Conservation (phyloP, 2,113 vertebrate genomes). For the Equus quagga region DNA sequence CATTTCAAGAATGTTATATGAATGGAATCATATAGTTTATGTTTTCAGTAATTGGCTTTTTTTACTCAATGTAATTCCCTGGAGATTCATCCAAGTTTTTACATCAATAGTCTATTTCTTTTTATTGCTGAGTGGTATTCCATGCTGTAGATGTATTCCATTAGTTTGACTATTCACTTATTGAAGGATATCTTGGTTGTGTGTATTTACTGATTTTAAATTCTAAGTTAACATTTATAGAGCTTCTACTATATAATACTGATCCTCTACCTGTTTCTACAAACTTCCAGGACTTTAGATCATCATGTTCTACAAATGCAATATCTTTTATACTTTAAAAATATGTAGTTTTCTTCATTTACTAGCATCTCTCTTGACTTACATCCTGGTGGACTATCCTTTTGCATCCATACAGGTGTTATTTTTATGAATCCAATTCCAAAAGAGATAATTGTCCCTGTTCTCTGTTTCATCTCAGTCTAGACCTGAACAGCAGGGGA, state of each 20-base stretch:
- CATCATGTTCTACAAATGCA: background rate
- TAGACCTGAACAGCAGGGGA: background rate
- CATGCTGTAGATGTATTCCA: background rate
- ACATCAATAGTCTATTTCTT: background rate
- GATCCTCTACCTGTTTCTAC: background rate
- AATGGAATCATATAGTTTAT: background rate
- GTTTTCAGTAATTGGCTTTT: background rate
- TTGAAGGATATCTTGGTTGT: background rate
- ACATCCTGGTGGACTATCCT: background rate
- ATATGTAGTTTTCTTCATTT: background rate
- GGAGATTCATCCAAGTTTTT: background rate
- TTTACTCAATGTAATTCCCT: background rate
- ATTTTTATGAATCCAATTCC: background rate
- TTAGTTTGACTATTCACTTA: background rate
- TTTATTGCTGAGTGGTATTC: background rate
- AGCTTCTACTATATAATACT: background rate
- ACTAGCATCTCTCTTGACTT: background rate
- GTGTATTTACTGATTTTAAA: background rate
- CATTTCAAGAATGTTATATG: background rate
- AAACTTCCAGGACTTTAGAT: background rate
- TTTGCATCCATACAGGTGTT: background rate
- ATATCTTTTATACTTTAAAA: background rate
- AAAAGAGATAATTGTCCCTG: background rate
- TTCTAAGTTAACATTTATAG: background rate
- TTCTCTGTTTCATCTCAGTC: background rate